These are phyloP conservation scores for Leptinotarsa rubiginosa DNA, from an alignment of 2,888 invertebrate genomes.

Conservation along the genomic window DNA sequence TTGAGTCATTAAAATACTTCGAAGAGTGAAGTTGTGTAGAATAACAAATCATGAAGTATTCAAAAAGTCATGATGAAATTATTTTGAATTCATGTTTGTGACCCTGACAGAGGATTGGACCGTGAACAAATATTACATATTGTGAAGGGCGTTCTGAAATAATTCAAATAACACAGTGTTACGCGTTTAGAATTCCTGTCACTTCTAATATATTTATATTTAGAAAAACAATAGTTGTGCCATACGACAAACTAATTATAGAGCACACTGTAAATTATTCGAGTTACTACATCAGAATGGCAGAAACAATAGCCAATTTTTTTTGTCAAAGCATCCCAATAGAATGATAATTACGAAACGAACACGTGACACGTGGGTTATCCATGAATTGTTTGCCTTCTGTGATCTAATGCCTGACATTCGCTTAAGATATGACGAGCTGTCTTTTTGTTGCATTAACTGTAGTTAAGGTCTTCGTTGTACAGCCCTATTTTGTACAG, in stretches of 20 bases:
- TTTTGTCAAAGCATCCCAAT: slow-evolving; percentile 24
- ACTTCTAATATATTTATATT: slow-evolving; percentile 39
- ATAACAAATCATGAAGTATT: background rate
- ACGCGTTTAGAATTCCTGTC: slow-evolving; percentile 35
- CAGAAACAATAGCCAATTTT: slow-evolving; percentile 35
- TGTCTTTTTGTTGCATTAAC: too few relatives aligned
- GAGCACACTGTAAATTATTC: slow-evolving; percentile 37
- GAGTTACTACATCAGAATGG: slow-evolving; percentile 31
- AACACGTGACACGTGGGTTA: background rate
- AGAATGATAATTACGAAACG: background rate
- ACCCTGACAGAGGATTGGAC: background rate
- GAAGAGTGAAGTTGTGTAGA: background rate
- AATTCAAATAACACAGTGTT: slow-evolving; percentile 22
- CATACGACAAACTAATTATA: slow-evolving; percentile 42
- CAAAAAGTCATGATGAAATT: too few relatives aligned
- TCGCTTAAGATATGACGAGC: too few relatives aligned
- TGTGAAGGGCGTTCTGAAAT: slow-evolving; percentile 25
- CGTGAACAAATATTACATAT: background rate
- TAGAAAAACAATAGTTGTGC: slow-evolving; percentile 48
- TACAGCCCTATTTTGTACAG: too few relatives aligned
- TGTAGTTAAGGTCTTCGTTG: too few relatives aligned
- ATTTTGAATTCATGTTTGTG: too few relatives aligned
- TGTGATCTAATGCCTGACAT: too few relatives aligned
- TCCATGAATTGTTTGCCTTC: too few relatives aligned
- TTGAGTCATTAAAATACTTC: too few relatives aligned